Base-by-base conservation (phyloP, 2,113 vertebrate genomes). In the Origma solitaria region DNA sequence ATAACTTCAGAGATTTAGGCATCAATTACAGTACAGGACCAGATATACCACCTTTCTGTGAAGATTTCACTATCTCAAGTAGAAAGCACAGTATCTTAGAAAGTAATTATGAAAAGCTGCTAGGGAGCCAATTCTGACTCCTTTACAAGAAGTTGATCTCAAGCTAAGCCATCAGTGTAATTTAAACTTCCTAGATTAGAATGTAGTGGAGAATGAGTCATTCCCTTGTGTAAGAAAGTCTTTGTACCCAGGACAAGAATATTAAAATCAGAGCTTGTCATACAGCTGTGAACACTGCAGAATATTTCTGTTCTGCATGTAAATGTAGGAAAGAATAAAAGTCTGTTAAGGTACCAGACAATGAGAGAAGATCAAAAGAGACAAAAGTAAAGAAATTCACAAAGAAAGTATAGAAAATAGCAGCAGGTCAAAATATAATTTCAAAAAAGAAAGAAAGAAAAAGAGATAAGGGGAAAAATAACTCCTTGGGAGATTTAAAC, bases 191-290 rank as follows among this genome's bases (percentile, higher is more conserved):
- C n/a, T 56, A 61, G 60, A 83, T 85, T 81, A 83, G 50, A 93
- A 57, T 44, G 37, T 22, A 69, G 58, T 38, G 14, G 49, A 89
- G 73, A 86, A 82, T 83, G 87, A 92, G 37, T 86, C 57, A 87
- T 60, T 93, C 93, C 75, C 60, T 65, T 82, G 86, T 87, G 91
- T 61, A 79, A 92, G 54, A 23, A 85, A 71, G 42, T 31, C 49
- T 92, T 82, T 92, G 47, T 86, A 79, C 27, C 51, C 13, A 40
- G 35, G 57, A 82, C 50, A 82, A 82, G 51, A 86, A 71, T 93
- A 96, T 86, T 87, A 94, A 96, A 92, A 90, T 35, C 53, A 66
- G 28, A 83, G 47, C 35, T 95, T 93, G 85, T 96, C 62, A 66
- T 88, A 70, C 85, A 90, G 31, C 57, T 81, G 31, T 85, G 66